These are phyloP conservation scores for Athalia rosae DNA, from an alignment of 2,888 invertebrate species.

Conservation along the genomic window DNA sequence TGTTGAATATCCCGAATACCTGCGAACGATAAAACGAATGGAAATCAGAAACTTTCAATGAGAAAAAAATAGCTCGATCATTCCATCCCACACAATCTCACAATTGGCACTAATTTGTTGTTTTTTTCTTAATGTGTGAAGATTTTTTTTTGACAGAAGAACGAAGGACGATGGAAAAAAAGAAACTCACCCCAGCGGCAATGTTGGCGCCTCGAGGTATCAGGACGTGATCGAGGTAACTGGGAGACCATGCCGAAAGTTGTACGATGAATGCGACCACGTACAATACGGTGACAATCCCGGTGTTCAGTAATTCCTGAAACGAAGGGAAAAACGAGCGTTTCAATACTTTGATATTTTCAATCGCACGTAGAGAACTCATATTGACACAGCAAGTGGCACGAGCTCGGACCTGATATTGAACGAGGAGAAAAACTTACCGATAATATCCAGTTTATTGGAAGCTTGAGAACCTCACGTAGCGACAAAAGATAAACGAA, in stretches of 20 bases:
- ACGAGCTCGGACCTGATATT: too few species aligned
- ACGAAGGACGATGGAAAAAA: slow-evolving; percentile 22
- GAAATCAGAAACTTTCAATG: background rate
- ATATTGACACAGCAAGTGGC: slow-evolving; percentile 24
- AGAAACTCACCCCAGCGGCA: slow-evolving; percentile 84
- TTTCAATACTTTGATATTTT: background rate
- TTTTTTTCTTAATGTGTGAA: too few species aligned
- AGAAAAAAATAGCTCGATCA: too few species aligned
- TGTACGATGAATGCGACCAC: slow-evolving; percentile 88
- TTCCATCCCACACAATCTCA: background rate
- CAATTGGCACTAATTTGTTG: too few species aligned
- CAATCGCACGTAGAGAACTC: background rate
- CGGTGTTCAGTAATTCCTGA: slow-evolving; percentile 89
- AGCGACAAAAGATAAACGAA: slow-evolving; percentile 87
- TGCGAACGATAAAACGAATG: slow-evolving; percentile 69
- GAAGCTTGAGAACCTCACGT: slow-evolving; percentile 85
- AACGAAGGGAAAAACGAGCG: slow-evolving; percentile 56
- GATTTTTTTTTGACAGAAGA: too few species aligned
- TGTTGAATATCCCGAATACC: slow-evolving; percentile 90
- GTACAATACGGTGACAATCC: slow-evolving; percentile 82
- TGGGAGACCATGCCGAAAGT: slow-evolving; percentile 79
- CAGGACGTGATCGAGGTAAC: slow-evolving; percentile 53
- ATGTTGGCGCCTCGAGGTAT: slow-evolving; percentile 77
- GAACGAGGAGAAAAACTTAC: slow-evolving; percentile 75
- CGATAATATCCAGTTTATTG: slow-evolving; percentile 89